Percentiles rank a stretch among this genome's conserved stretches.
Evolutionary conservation across 2,888 invertebrate species (phyloP).

Genomic region (Acronicta leporina): DNA sequence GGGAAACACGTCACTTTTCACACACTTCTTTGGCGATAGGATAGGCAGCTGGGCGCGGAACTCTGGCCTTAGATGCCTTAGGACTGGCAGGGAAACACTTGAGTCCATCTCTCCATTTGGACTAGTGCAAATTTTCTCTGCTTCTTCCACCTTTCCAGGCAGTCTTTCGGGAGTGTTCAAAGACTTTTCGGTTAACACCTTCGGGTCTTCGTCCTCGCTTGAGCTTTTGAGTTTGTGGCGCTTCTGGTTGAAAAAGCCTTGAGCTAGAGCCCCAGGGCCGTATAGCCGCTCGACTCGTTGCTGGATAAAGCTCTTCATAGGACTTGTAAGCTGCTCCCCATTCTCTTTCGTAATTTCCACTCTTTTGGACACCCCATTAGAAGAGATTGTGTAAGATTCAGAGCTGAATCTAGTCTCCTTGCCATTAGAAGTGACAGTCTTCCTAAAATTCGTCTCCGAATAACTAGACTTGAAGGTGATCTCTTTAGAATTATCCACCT

Average conservation of each 20-base stretch:
- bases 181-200: constrained; percentile 80
- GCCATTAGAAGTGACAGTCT: constrained; percentile 76
- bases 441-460: constrained; percentile 85
- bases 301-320: constrained; percentile 94
- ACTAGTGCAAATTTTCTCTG: constrained; percentile 71
- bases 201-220: constrained; percentile 79
- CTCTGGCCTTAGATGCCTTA: constrained; percentile 95
- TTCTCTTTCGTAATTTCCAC: constrained; percentile 86
- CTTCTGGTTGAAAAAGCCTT: constrained; percentile 94
- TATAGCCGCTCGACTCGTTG: constrained; percentile 96
- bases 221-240: constrained; percentile 83
- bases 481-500: constrained; percentile 82
- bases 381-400: constrained; percentile 84
- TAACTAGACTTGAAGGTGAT: constrained; percentile 84
- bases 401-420: constrained; percentile 76
- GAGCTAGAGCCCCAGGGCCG: constrained; percentile 95
- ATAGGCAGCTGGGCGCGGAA: constrained; percentile 95
- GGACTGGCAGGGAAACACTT: constrained; percentile 90
- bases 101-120: constrained; percentile 73
- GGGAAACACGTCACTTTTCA: constrained; percentile 75
- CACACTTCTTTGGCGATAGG: constrained; percentile 89
- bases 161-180: constrained; percentile 78
- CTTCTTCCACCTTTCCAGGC: constrained; percentile 67
- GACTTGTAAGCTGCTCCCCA: constrained; percentile 82
- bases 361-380: constrained; percentile 82